Base-by-base conservation (phyloP, 2,888 invertebrate species). In the Melanargia galathea region DNA sequence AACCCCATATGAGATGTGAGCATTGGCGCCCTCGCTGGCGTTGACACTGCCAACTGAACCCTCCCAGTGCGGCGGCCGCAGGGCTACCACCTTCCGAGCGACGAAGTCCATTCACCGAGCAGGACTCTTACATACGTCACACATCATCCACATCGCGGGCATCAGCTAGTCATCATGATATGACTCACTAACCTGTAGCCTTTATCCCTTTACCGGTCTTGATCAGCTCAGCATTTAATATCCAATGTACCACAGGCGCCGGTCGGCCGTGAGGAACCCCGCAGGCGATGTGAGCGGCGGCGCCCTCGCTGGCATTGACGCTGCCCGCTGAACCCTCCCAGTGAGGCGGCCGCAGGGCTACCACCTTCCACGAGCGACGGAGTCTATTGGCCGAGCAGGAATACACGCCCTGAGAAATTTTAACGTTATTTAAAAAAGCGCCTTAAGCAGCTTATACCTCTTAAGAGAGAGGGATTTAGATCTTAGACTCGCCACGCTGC, bases 151-250 rank as follows among this genome's bases (percentile, higher is more conserved):
- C n/a, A n/a, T n/a, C n/a, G n/a, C n/a, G n/a, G n/a, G n/a, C n/a
- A n/a, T n/a, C n/a, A n/a, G n/a, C n/a, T n/a, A n/a, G n/a, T n/a
- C n/a, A n/a, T n/a, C n/a, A n/a, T n/a, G n/a, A n/a, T n/a, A n/a
- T n/a, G n/a, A 11, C 10, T 8, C 1, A 7, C 26, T 80, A 61
- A 90, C 90, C 84, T 64, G 82, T 81, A 62, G 81, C 71, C 40
- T 73, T 79, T 8, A 87, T 72, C 3, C 81, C 83, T 30, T 84
- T 83, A 2, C 82, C 84, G 22, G 69, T 92, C 57, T 87, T 84
- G 40, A 97, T 92, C 2, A 94, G 92, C 68, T 95, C 94, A 0
- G 97, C 96, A 79, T 98, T 97, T 60, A 97, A 93, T 64, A 97
- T 90, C 98, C 98, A 98, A 69, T 94, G 94, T 38, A 97, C 92